Base-by-base conservation (phyloP, 2,797 vertebrate genomes). In the Petrocephalus sullivani region DNA sequence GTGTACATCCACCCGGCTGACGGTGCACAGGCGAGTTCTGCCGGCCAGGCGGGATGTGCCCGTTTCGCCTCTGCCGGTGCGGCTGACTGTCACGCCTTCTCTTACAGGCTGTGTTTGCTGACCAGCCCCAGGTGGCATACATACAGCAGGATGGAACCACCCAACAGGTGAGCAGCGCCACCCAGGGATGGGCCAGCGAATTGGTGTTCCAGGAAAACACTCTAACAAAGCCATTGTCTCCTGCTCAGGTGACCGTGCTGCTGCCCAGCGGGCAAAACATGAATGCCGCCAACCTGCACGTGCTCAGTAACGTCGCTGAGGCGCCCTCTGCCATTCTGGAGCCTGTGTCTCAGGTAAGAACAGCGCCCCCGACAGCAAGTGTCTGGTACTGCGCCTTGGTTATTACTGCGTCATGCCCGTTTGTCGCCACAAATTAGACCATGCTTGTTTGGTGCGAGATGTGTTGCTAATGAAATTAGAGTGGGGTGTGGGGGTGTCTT, bases 1-100 rank as follows among this genome's bases (percentile, higher is more conserved):
- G 98, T 99, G 91, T 99, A 99, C 95, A 99, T 99, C 89, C 98
- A 99, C 90, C 98, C 98, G 0, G 97, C 98, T 90, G 98, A 99
- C 93, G 98, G 97, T 64, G 93, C 96, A 0, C 97, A 98, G 97
- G 98, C 98, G 95, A 54, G 94, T 92, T 57, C 3, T 0, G 19
- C 41, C 41, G 41, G 41, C 41, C 41, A 4, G 33, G 23, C 51
- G 3, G 78, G 60, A 16, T 49, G 21, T 16, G 75, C 12, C 78
- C 16, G 57, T 56, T 61, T 28, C 19, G 46, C 58, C 37, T 58
- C 19, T 41, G 12, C 49, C 14, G 49, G 19, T 0, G 1, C 7
- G 0, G 1, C 81, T 71, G 46, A 85, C 60, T 23, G 10, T 58
- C n/a, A 21, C 14, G 4, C 58, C 82, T 71, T 33, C 46, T 54